Evolutionary conservation across 2,888 invertebrate species (phyloP), one percentile per base, ranked within the genome.

Genomic region (Hermodice carunculata): DNA sequence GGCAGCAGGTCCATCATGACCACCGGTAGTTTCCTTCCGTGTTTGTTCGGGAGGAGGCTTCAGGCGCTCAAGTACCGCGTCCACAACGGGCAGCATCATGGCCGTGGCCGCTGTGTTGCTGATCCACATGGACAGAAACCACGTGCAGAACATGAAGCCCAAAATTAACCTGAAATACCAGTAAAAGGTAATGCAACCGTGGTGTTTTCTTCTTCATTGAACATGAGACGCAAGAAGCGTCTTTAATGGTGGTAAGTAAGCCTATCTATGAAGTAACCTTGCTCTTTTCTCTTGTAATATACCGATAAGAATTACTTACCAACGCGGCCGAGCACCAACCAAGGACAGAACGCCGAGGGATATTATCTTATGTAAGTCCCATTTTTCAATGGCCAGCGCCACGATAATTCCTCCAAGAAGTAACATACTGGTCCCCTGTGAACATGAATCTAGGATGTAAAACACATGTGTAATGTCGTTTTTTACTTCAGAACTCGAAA

Each of bases 111-210:
- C 96, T 0, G 95, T 96, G 84, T 96, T 96, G 3, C 94, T 94
- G 75, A 96, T 95, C 96, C 96, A 96, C 95, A 96, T 96, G 0
- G 95, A 95, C 74, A 96, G 90, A 78, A 95, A 94, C 94, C 94
- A 95, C 0, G 95, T 94, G n/a, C 94, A 94, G 67, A 92, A 89
- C 78, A 95, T 92, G 44, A 82, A 66, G 1, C 82, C 82, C n/a
- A 80, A 67, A 76, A 82, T 76, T 53, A 82, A 54, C 82, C 82
- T 81, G 61, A 22, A 64, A 63, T 5, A 31, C 11, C 17, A 14
- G 40, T 37, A n/a, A 14, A 37, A n/a, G 40, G 40, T 37, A 37
- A n/a, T 14, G 17, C 40, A 37, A n/a, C n/a, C n/a, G n/a, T n/a
- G n/a, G n/a, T n/a, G n/a, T n/a, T n/a, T n/a, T n/a, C n/a, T n/a